phyloP scores from a whole-genome alignment of 2,113 vertebrate species.

The western clawed frog (Xenopus tropicalis) region DNA sequence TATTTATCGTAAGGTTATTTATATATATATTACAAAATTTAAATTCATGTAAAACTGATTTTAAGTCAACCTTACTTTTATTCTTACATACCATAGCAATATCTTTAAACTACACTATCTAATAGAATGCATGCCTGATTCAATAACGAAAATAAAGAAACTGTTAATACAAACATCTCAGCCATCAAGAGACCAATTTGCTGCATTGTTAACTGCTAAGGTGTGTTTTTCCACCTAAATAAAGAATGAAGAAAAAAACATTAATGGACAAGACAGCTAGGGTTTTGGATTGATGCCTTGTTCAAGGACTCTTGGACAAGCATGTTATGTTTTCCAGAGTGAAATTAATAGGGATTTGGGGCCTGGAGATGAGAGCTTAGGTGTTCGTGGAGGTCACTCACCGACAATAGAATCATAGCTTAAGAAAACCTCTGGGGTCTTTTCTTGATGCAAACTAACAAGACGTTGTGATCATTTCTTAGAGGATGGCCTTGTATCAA shows the following conservation, averaged over 20 bases:
- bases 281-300: conserved; percentile 53
- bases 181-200: conserved; percentile 39
- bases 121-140: background rate
- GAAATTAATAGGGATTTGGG: conserved; percentile 66
- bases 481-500: conserved; percentile 68
- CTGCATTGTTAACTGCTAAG: conserved; percentile 37
- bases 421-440: conserved; percentile 66
- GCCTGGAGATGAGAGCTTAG: conserved; percentile 61
- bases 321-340: conserved; percentile 55
- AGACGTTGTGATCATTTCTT: conserved; percentile 72
- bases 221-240: conserved; percentile 11
- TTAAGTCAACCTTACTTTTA: background rate
- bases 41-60: too few relatives aligned
- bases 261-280: conserved; percentile 35
- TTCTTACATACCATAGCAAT: conserved; percentile 16
- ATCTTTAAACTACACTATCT: background rate
- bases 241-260: conserved; percentile 33
- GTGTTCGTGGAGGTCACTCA: conserved; percentile 69
- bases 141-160: conserved; percentile 10
- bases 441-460: conserved; percentile 69
- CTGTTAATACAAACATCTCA: conserved; percentile 25
- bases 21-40: too few relatives aligned
- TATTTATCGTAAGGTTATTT: too few relatives aligned
- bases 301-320: conserved; percentile 54
- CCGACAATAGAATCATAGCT: conserved; percentile 67